Evolutionary conservation across 2,113 vertebrate species (phyloP), one percentile per base, ranked within the genome.

Genomic region (Aptenodytes patagonicus): DNA sequence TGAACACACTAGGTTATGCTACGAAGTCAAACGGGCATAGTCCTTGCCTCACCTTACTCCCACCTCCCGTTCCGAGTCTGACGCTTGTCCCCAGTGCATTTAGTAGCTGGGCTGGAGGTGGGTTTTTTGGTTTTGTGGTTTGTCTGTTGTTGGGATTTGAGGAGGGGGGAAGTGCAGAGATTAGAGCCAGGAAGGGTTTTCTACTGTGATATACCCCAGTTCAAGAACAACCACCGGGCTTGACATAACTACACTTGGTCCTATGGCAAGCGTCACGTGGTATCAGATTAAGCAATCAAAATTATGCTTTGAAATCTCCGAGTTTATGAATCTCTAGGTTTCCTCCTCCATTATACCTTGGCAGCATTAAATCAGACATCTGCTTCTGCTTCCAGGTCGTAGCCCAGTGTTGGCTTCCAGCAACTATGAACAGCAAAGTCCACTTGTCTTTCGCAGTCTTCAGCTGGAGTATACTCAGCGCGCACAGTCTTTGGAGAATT

Each of bases 221-320:
- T 69, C 4, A 16, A 18, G 17, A 57, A 28, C 20, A 26, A 25
- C 31, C 31, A 38, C 12, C 1, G 1, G 28, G 24, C 51, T 66
- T 38, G 38, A 89, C 62, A 42, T 15, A 54, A 17, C 49, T 17
- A 38, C 0, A 0, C 19, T 42, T 70, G 62, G 31, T 65, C 29
- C 54, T 42, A 18, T 0, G 4, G 71, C 31, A 32, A 60, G 11
- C 1, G 0, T 11, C 25, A 22, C 0, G 0, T 14, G 29, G 24
- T 34, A 54, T 36, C 55, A 64, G 46, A 54, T n/a, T 17, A n/a
- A 78, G 16, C 31, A n/a, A 55, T 10, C 25, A 52, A 47, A 52
- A 38, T 31, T 10, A 65, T 10, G 44, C n/a, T 26, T 60, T 17
- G 26, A 70, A 75, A 44, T 38, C 32, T 78, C 31, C 3, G 3